Evolutionary conservation across 23 tunicate species (phyloP).

Genomic region (Phallusia fumigata): DNA sequence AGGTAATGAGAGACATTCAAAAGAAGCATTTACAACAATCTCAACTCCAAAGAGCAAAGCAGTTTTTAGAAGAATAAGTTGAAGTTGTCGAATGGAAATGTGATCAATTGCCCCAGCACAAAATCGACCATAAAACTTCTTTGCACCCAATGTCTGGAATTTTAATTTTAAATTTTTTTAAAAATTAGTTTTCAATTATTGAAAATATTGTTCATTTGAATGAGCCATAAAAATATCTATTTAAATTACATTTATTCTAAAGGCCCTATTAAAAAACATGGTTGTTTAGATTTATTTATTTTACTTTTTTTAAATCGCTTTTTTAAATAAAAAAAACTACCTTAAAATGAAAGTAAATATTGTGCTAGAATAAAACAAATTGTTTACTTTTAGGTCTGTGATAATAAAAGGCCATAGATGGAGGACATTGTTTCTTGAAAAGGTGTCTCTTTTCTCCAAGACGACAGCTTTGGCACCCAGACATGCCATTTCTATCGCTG

Average conservation of each 20-base stretch:
- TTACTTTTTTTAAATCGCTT: too few species aligned
- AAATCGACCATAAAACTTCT: slow-evolving; percentile 86
- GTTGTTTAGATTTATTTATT: too few species aligned
- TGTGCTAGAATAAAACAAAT: not conserved
- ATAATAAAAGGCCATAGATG: slow-evolving; percentile 98
- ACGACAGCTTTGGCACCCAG: slow-evolving; percentile 87
- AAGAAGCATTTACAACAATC: slow-evolving; percentile 46
- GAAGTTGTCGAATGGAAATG: slow-evolving; percentile 91
- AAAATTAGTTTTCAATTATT: not conserved
- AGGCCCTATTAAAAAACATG: too few species aligned
- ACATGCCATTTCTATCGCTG: slow-evolving; percentile 93
- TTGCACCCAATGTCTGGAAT: slow-evolving; percentile 66
- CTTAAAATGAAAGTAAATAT: too few species aligned
- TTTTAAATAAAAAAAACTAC: too few species aligned
- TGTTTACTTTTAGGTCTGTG: slow-evolving; percentile 85
- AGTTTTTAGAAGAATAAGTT: slow-evolving; percentile 81
- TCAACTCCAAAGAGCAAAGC: slow-evolving; percentile 88
- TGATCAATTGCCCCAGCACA: slow-evolving; percentile 99
- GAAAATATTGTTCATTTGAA: too few species aligned
- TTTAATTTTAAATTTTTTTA: too few species aligned
- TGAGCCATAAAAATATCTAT: too few species aligned
- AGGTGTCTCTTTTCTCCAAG: slow-evolving; percentile 82
- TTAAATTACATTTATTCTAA: too few species aligned
- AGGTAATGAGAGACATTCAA: slow-evolving; percentile 56
- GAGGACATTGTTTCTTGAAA: slow-evolving; percentile 92